A percentile compares a stretch with the other conserved stretches of the same genome.
phyloP scores from a whole-genome alignment of 2,888 invertebrate genomes.

The Nephrotoma guestfalica region DNA sequence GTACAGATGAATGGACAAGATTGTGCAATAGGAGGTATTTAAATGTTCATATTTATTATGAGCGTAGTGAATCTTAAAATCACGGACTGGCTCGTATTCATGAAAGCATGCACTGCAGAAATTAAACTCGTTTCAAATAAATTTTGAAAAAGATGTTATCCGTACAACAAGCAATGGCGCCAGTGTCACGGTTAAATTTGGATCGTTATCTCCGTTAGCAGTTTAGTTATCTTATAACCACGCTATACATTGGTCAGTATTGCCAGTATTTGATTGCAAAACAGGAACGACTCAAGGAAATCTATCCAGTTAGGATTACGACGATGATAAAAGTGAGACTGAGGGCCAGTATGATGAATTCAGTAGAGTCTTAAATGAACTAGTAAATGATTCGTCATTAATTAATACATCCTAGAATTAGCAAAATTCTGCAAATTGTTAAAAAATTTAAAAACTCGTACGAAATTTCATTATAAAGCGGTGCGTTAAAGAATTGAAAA shows the following conservation, averaged over 20 bases:
- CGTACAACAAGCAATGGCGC: not conserved
- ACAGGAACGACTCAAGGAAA: not conserved
- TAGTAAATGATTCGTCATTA: not conserved
- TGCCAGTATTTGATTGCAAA: not conserved
- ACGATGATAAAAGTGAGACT: not conserved
- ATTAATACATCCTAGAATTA: not conserved
- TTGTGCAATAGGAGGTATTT: constrained; percentile 4
- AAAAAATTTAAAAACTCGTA: not conserved
- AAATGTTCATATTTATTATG: constrained; percentile 4
- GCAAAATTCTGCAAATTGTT: not conserved
- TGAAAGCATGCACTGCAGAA: not conserved
- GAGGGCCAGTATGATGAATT: not conserved
- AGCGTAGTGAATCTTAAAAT: not conserved
- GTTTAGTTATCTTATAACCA: no score
- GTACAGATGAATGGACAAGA: constrained; percentile 8
- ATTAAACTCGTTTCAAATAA: not conserved
- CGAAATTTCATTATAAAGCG: no score
- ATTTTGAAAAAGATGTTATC: constrained; percentile 2
- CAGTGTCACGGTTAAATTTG: not conserved
- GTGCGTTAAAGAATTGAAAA: no score
- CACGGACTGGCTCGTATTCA: constrained; percentile 2
- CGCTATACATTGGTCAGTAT: no score
- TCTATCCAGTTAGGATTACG: not conserved
- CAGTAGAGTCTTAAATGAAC: no score
- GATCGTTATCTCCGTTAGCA: not conserved